phyloP scores from a whole-genome alignment of 1,140 invertebrate species.

The Phymorhynchus buccinoides region DNA sequence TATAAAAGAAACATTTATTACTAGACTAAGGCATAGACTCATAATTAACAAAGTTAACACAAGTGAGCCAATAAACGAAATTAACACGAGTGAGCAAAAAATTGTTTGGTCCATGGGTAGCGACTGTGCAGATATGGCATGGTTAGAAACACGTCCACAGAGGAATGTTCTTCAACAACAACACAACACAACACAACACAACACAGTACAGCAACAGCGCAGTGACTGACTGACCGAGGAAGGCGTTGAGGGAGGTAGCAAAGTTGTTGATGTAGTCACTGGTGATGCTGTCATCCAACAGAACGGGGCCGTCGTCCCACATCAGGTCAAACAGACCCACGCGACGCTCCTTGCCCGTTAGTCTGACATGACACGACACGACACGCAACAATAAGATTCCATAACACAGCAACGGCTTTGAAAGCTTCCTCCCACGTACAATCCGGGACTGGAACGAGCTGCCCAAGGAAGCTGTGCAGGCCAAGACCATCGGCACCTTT shows the following conservation, averaged over 20 bases:
- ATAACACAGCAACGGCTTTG: too few relatives aligned
- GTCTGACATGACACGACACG: conserved; percentile 47
- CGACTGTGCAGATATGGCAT: neutral
- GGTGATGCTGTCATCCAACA: conserved; percentile 49
- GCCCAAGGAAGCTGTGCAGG: too few relatives aligned
- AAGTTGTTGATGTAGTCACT: conserved; percentile 38
- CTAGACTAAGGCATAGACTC: too few relatives aligned
- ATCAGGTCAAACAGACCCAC: conserved; percentile 78
- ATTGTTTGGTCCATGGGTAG: neutral
- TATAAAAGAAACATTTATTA: too few relatives aligned
- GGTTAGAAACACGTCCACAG: neutral
- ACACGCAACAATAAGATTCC: too few relatives aligned
- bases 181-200: neutral
- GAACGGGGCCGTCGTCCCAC: conserved; percentile 77
- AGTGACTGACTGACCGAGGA: conserved; percentile 55
- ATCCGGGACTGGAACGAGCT: too few relatives aligned
- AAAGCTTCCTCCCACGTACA: too few relatives aligned
- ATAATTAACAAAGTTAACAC: neutral
- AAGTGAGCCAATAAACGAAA: neutral
- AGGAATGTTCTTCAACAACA: neutral
- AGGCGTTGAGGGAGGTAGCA: conserved; percentile 46
- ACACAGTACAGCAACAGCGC: neutral
- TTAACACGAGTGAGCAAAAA: neutral
- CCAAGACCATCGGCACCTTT: too few relatives aligned
- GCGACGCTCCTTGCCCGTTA: conserved; percentile 75